These are phyloP conservation scores for Colinus virginianus DNA, from an alignment of 2,113 vertebrate species.

Conservation along the genomic window DNA sequence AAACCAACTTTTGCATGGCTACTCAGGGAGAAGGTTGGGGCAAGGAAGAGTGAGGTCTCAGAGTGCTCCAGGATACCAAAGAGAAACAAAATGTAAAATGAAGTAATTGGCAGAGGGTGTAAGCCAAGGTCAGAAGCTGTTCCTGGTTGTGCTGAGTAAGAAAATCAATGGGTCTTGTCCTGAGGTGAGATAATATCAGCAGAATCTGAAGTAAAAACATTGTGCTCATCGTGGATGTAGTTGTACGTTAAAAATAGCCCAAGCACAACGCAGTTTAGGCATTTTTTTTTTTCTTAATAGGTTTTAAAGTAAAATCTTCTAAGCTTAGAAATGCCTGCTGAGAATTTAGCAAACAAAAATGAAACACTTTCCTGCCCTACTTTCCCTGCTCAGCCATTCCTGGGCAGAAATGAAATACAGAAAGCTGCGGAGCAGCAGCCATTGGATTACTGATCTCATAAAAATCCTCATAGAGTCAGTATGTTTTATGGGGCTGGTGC, in stretches of 20 bases:
- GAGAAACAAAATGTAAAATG: not conserved
- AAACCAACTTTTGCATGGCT: not conserved
- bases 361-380: conserved; percentile 57
- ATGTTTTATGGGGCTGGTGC: not conserved
- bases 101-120: not conserved
- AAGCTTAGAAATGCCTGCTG: conserved; percentile 45
- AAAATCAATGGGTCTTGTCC: conserved; percentile 40
- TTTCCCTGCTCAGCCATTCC: conserved; percentile 36
- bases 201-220: conserved; percentile 20
- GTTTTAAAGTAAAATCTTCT: conserved; percentile 59
- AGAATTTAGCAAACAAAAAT: conserved; percentile 46
- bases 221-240: not conserved
- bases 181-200: conserved; percentile 12
- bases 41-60: not conserved
- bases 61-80: not conserved
- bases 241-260: conserved; percentile 56
- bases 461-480: not conserved
- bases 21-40: not conserved
- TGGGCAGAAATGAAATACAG: not conserved
- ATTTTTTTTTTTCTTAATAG: not conserved
- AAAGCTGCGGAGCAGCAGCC: not conserved
- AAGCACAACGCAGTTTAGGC: conserved; percentile 6
- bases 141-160: conserved; percentile 43
- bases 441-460: not conserved
- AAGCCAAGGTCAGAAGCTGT: conserved; percentile 28